Conservation (phyloP, 2,888 invertebrate species). For the Steinernema carpocapsae region DNA sequence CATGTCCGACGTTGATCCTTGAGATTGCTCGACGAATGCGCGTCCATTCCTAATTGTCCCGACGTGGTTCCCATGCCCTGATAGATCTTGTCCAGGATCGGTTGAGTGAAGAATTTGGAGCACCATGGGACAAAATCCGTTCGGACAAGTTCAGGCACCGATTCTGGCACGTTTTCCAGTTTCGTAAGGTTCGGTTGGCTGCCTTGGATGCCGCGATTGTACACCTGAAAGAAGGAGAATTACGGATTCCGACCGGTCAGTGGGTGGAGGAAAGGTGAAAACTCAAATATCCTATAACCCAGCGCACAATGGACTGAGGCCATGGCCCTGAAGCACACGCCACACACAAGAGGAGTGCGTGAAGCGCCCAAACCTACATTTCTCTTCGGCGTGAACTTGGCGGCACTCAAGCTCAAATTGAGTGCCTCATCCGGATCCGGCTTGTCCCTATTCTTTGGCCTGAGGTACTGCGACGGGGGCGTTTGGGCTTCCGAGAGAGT, state of each 20-base stretch:
- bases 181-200: conserved; percentile 1
- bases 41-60: conserved; percentile 38
- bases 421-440: not conserved
- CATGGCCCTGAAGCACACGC: too few species aligned
- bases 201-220: conserved; percentile 11
- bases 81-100: conserved; percentile 49
- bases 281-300: not conserved
- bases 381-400: conserved; percentile 50
- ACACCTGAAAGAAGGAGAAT: conserved; percentile 15
- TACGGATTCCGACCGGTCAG: too few species aligned
- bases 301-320: too few species aligned
- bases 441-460: conserved; percentile 15
- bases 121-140: conserved; percentile 67
- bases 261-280: not conserved
- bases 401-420: conserved; percentile 21
- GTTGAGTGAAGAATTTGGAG: conserved; percentile 62
- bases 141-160: conserved; percentile 46
- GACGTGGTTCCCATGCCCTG: conserved; percentile 18
- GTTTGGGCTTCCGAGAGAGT: not conserved
- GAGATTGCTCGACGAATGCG: conserved; percentile 10
- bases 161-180: not conserved
- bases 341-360: too few species aligned
- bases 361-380: conserved; percentile 42
- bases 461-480: conserved; percentile 13
- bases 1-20: conserved; percentile 25